Base-by-base conservation (phyloP, 2,888 invertebrate species). In the Onchidella celtica region DNA sequence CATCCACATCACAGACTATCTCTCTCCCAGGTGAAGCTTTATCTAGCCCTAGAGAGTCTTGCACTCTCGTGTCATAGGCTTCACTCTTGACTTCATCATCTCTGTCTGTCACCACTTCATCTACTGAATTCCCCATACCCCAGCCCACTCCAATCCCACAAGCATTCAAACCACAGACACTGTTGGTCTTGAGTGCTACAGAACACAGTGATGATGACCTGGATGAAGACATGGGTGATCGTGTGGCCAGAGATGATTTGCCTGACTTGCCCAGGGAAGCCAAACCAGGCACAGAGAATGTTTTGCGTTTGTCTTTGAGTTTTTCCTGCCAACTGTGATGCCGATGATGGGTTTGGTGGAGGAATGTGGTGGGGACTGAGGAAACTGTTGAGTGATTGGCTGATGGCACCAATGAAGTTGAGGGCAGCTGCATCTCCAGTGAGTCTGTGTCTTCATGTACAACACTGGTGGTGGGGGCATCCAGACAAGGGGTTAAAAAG, bases 401-500 rank as follows among this genome's bases (percentile, higher is more conserved):
- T 89, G 34, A 89, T 79, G n/a, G 17, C 11, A 32, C 24, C 36
- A 34, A 2, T 9, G 24, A 27, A 6, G 21, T 11, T n/a, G 24
- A 27, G 2, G 59, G 38, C 29, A 68, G 14, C 27, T 65, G 68
- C 66, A 80, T 68, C 66, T 74, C 95, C 73, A 95, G 89, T 73
- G 95, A 95, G 74, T 94, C 95, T 0, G 95, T 95, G 89, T 96
- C 95, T 84, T 96, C 96, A 88, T 96, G 94, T 91, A 96, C 95
- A 73, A 97, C 95, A 83, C 96, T 91, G 6, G 92, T 96, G 96
- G 95, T 80, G 95, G 94, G 72, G 96, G 97, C 89, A 75, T 97
- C 97, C 57, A 97, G 94, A 89, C 96, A 96, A 0, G 97, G 97
- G 32, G 95, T 94, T 73, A 98, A 94, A 78, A 97, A 95, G 4